Evolutionary conservation across 2,888 invertebrate species (phyloP), one percentile per base, ranked within the genome.

Genomic region (Cephus runcator): DNA sequence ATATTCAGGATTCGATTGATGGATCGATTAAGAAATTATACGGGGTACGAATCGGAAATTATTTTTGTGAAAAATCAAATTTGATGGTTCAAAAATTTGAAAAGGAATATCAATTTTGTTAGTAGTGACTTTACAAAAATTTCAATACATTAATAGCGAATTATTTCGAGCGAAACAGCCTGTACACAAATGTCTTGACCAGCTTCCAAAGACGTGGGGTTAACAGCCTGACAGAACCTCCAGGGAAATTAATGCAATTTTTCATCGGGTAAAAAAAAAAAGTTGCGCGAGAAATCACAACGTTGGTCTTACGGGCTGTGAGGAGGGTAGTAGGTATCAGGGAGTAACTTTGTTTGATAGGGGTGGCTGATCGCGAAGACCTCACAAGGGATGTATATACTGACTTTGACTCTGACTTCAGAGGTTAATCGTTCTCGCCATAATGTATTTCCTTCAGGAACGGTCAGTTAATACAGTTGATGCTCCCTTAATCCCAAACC

Each of bases 211-310:
- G 71, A 82, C 36, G 69, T 34, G 73, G 34, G 69, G 31, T n/a
- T 78, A 73, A 69, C 75, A 76, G 23, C 69, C 73, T 69, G 75
- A 34, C 74, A 77, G 76, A 79, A 76, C 69, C 85, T 82, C 83
- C 71, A 76, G 83, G 83, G 83, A 85, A 85, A 84, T 84, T 81
- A 82, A 75, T 73, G 73, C 77, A 73, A 82, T 80, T 84, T 83
- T 83, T 83, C 81, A 81, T 79, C 76, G 56, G 56, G 2, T 2
- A 2, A 9, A 23, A 31, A 35, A 35, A 35, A 74, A 71, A 71
- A 31, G 15, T 71, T 71, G 31, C 9, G 31, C 71, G 71, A 30
- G 31, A 71, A 71, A 71, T 71, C 71, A 71, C 71, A 34, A 71
- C 33, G 71, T 34, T 12, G 71, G 31, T 31, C 71, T 15, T 6